Evolutionary conservation across 2,888 invertebrate genomes (phyloP), one percentile per base, ranked within the genome.

Genomic region (Physocephala rufipes): DNA sequence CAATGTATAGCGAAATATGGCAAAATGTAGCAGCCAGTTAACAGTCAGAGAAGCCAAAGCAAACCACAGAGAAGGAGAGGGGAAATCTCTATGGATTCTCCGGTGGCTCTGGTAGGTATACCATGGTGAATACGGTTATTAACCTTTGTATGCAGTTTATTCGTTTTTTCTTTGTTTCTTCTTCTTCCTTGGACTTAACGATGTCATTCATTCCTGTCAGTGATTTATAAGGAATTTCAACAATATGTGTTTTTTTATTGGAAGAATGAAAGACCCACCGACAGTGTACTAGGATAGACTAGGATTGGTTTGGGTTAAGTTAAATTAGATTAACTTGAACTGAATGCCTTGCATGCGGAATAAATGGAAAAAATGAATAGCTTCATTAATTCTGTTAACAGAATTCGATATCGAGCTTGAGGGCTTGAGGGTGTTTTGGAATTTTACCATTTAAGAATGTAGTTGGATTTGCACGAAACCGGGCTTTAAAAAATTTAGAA

Each of bases 101-200:
- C n/a, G n/a, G n/a, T 4, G 36, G 36, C 9, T 4, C 36, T 36
- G 36, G 36, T 36, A 9, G 36, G 64, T 26, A 26, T n/a, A n/a
- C n/a, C n/a, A n/a, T n/a, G 19, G 28, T 12, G 28, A 51, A 64
- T 47, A 55, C 67, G 67, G 58, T 58, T 67, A 67, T 58, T 67
- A 67, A 67, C 67, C 67, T 67, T 58, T 19, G 24, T 21, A 30
- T 36, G 36, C 19, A 15, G 59, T 59, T 67, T 55, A 58, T 58
- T n/a, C n/a, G n/a, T n/a, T n/a, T n/a, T n/a, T n/a, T n/a, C n/a
- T n/a, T n/a, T n/a, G n/a, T n/a, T n/a, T n/a, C n/a, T n/a, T 45
- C 67, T 58, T 65, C 47, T 24, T 45, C n/a, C n/a, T 43, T 21
- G 21, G n/a, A 1, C 58, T 58, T 58, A 58, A 58, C 59, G 49